Base-by-base conservation (phyloP, 2,113 vertebrate genomes). In the Polypterus bichir region DNA sequence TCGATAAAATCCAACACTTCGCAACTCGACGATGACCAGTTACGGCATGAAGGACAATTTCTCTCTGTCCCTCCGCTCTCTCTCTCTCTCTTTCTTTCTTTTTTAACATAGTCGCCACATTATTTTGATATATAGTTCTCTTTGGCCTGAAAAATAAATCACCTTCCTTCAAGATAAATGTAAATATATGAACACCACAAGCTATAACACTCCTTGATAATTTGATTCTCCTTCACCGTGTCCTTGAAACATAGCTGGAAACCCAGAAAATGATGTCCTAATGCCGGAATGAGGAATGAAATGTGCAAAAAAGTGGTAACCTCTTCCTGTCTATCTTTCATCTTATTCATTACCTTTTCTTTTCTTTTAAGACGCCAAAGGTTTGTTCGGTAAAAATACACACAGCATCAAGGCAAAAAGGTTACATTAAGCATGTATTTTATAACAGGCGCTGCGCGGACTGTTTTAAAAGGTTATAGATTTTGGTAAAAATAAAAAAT, bases 191-290 rank as follows among this genome's bases (percentile, higher is more conserved):
- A 77, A 72, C 46, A 59, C 59, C 59, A 57, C 65, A 76, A 78
- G 64, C 59, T 70, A 9, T 66, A 75, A 69, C 67, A 59, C 68
- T 75, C 68, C 54, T 75, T 57, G 44, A 71, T 78, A 79, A 77
- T 78, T 78, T 76, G 79, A 79, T 80, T 79, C 63, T 74, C 74
- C 68, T 81, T 82, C 64, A 65, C 3, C 2, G 1, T 78, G 73
- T 64, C 76, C 69, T 86, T 83, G 76, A 86, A 82, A 80, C 54
- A 72, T 80, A 62, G 68, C n/a, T 72, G 59, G 75, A 74, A 76
- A 47, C 59, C 54, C 2, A 59, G 54, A 5, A 70, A 71, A 70
- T 49, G 68, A 69, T 77, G 61, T 72, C 64, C 75, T 71, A 73
- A 70, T 64, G n/a, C 48, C 49, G 46, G 49, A 27, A 52, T 52